These are phyloP conservation scores for Calosoma granatense DNA, from an alignment of 1,140 invertebrate species.

Conservation along the genomic window DNA sequence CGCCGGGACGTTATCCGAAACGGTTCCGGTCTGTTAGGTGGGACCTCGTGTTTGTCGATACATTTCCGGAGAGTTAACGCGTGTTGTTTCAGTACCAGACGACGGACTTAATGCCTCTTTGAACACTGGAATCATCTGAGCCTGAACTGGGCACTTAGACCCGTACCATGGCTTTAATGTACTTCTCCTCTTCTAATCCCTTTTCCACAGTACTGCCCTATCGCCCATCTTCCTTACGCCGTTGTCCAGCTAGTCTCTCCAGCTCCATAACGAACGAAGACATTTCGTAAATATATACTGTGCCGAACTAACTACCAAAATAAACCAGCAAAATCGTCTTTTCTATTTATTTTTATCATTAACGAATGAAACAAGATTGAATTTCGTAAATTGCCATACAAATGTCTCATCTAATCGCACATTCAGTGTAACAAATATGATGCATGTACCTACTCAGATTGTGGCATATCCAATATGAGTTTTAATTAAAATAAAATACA, in stretches of 20 bases:
- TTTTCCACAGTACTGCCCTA: neutral
- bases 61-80: conserved; percentile 7
- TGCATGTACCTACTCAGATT: no score
- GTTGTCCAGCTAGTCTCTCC: no score
- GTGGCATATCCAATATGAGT: no score
- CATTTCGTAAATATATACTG: neutral
- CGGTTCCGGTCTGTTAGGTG: neutral
- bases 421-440: no score
- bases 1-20: neutral
- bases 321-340: no score
- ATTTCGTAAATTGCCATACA: no score
- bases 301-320: neutral
- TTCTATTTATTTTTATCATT: no score
- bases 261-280: no score
- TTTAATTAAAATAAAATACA: no score
- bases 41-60: conserved; percentile 6
- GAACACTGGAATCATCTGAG: neutral
- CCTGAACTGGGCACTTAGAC: neutral
- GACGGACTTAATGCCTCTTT: neutral
- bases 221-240: neutral
- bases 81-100: conserved; percentile 6
- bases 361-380: no score
- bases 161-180: neutral
- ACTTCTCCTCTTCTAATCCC: neutral
- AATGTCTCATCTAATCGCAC: no score